Base-by-base conservation (phyloP, 2,888 invertebrate species). In the Amphipyra berbera region DNA sequence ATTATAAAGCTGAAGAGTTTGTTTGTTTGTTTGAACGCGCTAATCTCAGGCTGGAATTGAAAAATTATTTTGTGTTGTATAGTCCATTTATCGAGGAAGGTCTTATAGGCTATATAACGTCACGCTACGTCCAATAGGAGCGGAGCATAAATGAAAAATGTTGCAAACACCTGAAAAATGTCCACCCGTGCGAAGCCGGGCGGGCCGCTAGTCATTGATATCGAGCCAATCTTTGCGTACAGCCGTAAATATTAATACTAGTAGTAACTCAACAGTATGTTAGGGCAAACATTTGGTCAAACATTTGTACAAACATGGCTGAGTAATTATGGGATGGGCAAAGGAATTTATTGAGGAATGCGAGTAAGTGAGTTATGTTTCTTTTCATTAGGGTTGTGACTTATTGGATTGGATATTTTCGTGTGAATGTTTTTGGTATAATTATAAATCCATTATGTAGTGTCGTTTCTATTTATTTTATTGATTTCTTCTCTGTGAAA, bases 191-290 rank as follows among this genome's bases (percentile, higher is more conserved):
- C n/a, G n/a, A n/a, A n/a, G n/a, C n/a, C n/a, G n/a, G n/a, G n/a
- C n/a, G n/a, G n/a, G n/a, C n/a, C n/a, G n/a, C n/a, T n/a, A n/a
- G n/a, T n/a, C 12, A 13, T 60, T 27, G 62, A 60, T 76, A 57
- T 53, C 59, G 45, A 63, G 72, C 72, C 78, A 78, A 75, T 57
- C 42, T 56, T 30, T 30, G 52, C 14, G 21, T 42, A 38, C 21
- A 44, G 55, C 7, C 35, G 68, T 61, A 56, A 75, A 76, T 78
- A 63, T 54, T 71, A 68, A 75, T 68, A 44, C 54, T 61, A 49
- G 61, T 55, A 33, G 33, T 54, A 44, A 59, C 14, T 62, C 30
- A 53, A 49, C 58, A 61, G 66, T 60, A 33, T 37, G 48, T 55
- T 61, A 7, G 42, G 13, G 1, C 59, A 8, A 63, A 57, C 1